Percentiles rank a stretch among this genome's conserved stretches.
phyloP scores from a whole-genome alignment of 2,797 vertebrate genomes.

The Ctenopoma kingsleyae region DNA sequence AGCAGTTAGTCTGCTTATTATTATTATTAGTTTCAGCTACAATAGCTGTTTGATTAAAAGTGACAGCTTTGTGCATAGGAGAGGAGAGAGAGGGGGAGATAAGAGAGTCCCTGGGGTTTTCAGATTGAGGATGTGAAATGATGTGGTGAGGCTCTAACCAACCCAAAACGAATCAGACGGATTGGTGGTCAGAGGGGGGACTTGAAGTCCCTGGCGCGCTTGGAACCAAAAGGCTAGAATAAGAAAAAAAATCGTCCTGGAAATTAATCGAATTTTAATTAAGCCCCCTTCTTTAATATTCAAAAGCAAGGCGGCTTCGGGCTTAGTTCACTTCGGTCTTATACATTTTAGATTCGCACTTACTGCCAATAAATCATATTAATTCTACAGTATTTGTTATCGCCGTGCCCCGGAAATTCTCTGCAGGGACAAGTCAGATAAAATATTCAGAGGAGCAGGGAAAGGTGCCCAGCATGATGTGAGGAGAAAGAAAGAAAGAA shows the following conservation, averaged over 20 bases:
- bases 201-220: constrained; percentile 44
- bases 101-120: constrained; percentile 63
- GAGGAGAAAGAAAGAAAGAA: constrained; percentile 14
- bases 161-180: constrained; percentile 70
- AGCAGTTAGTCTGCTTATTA: constrained; percentile 50
- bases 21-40: constrained; percentile 54
- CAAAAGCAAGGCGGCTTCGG: constrained; percentile 57
- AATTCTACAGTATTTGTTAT: constrained; percentile 69
- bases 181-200: constrained; percentile 70
- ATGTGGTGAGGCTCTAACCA: constrained; percentile 63
- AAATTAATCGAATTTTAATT: constrained; percentile 80
- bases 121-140: constrained; percentile 72
- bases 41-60: constrained; percentile 61
- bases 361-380: constrained; percentile 73
- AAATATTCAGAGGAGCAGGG: constrained; percentile 46
- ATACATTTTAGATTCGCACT: constrained; percentile 69
- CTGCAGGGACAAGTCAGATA: constrained; percentile 54
- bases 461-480: constrained; percentile 29
- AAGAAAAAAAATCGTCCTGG: constrained; percentile 20
- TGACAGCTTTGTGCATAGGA: constrained; percentile 61
- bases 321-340: constrained; percentile 61
- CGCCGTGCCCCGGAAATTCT: constrained; percentile 53
- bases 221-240: constrained; percentile 50
- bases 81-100: constrained; percentile 31
- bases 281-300: constrained; percentile 74